A percentile compares a stretch with the other conserved stretches of the same genome.
Evolutionary conservation across 2,888 invertebrate species (phyloP).

Genomic region (Fissipunctia ypsillon): DNA sequence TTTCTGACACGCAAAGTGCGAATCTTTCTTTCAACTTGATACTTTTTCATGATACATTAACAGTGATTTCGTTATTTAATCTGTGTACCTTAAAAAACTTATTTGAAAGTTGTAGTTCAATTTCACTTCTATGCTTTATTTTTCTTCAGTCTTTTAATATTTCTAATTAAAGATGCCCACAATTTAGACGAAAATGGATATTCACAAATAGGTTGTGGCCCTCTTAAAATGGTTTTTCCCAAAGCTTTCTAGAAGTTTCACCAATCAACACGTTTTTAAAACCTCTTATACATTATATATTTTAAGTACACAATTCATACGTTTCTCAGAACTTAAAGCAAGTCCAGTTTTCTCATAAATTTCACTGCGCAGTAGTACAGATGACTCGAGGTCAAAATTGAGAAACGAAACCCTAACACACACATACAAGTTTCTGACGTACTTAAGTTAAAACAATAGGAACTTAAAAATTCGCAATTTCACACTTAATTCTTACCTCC

Average conservation of each 20-base stretch:
- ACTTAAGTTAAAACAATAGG: conserved; percentile 59
- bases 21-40: background rate
- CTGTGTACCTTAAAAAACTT: background rate
- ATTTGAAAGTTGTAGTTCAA: background rate
- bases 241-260: background rate
- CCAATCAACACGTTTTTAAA: background rate
- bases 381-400: conserved; percentile 45
- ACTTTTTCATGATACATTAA: background rate
- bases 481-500: conserved; percentile 46
- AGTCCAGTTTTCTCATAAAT: conserved; percentile 46
- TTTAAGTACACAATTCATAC: conserved; percentile 9
- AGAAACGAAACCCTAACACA: conserved; percentile 28
- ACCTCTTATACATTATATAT: background rate
- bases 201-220: background rate
- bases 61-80: background rate
- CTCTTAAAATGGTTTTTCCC: background rate
- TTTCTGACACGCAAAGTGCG: background rate
- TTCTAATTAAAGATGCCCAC: background rate
- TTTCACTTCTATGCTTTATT: background rate
- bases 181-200: background rate
- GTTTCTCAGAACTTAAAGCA: conserved; percentile 11
- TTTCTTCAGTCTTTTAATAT: background rate
- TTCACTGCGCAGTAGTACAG: conserved; percentile 31
- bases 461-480: conserved; percentile 52
- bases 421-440: conserved; percentile 39